Base-by-base conservation (phyloP, 1,140 invertebrate species). In the Oscheius sp. region DNA sequence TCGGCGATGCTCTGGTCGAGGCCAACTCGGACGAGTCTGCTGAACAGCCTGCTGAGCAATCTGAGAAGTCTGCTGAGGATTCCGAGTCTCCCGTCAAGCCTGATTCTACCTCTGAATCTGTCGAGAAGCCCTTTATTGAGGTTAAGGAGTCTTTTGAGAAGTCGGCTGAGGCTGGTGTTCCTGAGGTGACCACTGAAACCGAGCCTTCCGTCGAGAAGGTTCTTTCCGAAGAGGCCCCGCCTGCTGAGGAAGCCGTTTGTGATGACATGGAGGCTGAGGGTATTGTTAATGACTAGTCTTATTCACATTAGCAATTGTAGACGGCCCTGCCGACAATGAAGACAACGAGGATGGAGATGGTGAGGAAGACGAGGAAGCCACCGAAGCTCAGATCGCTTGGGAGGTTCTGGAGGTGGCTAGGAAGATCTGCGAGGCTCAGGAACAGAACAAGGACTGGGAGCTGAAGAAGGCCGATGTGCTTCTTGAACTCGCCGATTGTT, bases 321-420 rank as follows among this genome's bases (percentile, higher is more conserved):
- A 63, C 20, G 61, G 15, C 18, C 10, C 1, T 36, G 32, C 15
- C 0, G 61, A 63, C 18, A 32, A 13, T 32, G 61, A 63, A 26
- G 55, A 59, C 55, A 23, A 59, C 13, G 61, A 63, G 35, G 61
- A 63, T 18, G 61, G 31, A 7, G 26, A 29, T 10, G 61, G 29
- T 42, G 31, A 29, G 15, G 61, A 63, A 34, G 61, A 34, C 10
- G 32, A 63, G 61, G 61, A 34, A 34, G 15, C 61, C 26, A 63
- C 18, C 31, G 36, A 34, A 13, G 35, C 35, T 18, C 61, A 63
- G 31, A 38, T 36, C 31, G 61, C 61, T 34, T 63, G 61, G 61
- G 61, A 63, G 29, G 32, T 36, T 0, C 31, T 63, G 10, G 61
- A 63, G 1, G 10, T 26, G 35, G 61, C 61, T 4, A 10, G 61